Evolutionary conservation across 2,797 vertebrate genomes (phyloP), one percentile per base, ranked within the genome.

Genomic region (Sphaeramia orbicularis): DNA sequence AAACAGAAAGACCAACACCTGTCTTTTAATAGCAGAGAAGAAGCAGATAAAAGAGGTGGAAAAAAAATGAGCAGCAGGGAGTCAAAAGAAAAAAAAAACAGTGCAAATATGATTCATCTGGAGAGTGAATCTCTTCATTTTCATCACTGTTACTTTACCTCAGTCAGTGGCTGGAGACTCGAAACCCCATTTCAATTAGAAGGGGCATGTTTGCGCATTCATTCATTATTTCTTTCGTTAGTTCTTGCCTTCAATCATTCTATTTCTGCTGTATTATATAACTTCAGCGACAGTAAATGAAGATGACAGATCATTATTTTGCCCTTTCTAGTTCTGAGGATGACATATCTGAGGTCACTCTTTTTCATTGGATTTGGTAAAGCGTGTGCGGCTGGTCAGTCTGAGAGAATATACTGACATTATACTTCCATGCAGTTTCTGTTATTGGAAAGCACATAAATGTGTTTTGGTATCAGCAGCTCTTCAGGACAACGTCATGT

Each of bases 151-250:
- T 30, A 44, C 36, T 56, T 44, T 45, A 52, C 52, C 6, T 57
- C 53, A 47, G 6, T 58, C 35, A 2, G 36, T 43, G 44, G 54
- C 21, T 58, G 35, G 24, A 74, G 48, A 47, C 63, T 65, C 10
- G n/a, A 54, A 69, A 32, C 19, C 67, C 42, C 42, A 18, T 80
- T 83, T 76, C 66, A 71, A 64, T 65, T 64, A 74, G 49, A n/a
- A 51, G 19, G 30, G 27, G 35, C 50, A 27, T 50, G 45, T 62
- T 74, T 62, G 32, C 10, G 27, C 52, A 45, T 44, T 61, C 13
- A 65, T 58, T 63, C 42, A 75, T 54, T 50, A 54, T 68, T 67
- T 68, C 21, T 7, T 49, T 51, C 62, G 47, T 63, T 60, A 56
- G 38, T 47, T 62, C 15, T 55, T 57, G 49, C 11, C 24, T 53